Base-by-base conservation (phyloP, 2,113 vertebrate genomes). In the Naja naja region DNA sequence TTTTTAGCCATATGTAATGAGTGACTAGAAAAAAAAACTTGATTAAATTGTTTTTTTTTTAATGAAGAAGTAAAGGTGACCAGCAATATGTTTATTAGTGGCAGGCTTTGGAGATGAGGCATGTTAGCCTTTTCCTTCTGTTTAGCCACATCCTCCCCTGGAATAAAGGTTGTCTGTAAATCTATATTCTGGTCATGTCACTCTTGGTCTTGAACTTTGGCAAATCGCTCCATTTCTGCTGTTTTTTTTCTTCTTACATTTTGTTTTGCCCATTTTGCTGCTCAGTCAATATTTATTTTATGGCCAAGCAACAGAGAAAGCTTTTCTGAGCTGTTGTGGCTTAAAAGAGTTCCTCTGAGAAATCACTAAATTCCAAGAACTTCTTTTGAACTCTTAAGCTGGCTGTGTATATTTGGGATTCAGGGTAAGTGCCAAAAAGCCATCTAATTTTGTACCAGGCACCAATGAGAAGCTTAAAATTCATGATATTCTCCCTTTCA, bases 381-480 rank as follows among this genome's bases (percentile, higher is more conserved):
- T 3, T 74, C 94, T 93, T 94, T 90, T 91, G 92, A 95, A 93
- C 88, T 89, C 95, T 94, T 96, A 95, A 94, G 93, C 92, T 30
- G 25, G 14, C 69, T 58, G 11, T 43, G 22, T 52, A 30, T 25
- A 27, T 43, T 88, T 25, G 3, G 34, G 52, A 47, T 45, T 81
- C 30, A 34, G 43, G 16, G n/a, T 16, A 87, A 34, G n/a, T 25
- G 45, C 55, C 23, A 55, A 39, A 87, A 91, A 49, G 16, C 39
- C 39, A 64, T 47, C n/a, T 6, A 39, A 64, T 93, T 58, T 39
- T 90, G 88, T 60, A 58, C 22, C 23, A 6, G 47, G 54, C 22
- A 34, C 69, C 43, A 11, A 49, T 39, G 25, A 64, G 55, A 49
- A 87, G 5, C 81, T 47, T 23, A 39, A 14, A 1, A 88, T 53